A percentile compares a stretch with the other conserved stretches of the same genome.
Evolutionary conservation across 2,797 vertebrate genomes (phyloP).

Genomic region (Sitta carolinensis): DNA sequence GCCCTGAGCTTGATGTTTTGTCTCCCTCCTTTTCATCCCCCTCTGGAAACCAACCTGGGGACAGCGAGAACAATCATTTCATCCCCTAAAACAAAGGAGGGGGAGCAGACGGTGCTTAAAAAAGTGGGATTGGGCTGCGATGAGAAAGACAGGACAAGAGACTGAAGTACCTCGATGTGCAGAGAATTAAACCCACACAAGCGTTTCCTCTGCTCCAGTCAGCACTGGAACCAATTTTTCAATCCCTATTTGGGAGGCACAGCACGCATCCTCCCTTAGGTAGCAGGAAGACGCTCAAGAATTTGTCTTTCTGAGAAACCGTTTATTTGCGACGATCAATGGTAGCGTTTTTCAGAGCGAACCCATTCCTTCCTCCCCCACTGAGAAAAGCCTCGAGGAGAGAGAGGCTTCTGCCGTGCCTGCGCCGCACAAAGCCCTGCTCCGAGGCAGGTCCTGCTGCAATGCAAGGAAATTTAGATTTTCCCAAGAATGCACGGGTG

Average conservation of each 20-base stretch:
- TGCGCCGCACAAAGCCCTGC: not conserved
- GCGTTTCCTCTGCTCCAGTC: not conserved
- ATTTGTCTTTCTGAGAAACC: conserved; percentile 46
- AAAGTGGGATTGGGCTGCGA: not conserved
- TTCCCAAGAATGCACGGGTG: not conserved
- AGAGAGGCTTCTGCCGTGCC: not conserved
- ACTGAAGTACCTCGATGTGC: not conserved
- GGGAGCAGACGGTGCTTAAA: fast-evolving
- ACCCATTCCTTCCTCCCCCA: conserved; percentile 28
- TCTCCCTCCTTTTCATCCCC: not conserved
- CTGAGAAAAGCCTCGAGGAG: conserved; percentile 9
- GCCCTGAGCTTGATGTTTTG: not conserved
- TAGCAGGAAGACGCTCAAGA: conserved; percentile 39
- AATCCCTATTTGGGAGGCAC: not conserved
- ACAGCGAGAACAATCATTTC: fast-evolving
- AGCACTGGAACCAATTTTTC: not conserved
- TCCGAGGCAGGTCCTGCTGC: not conserved
- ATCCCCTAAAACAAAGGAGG: not conserved
- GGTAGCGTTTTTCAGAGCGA: not conserved
- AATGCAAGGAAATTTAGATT: not conserved
- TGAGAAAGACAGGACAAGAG: not conserved
- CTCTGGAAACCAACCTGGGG: not conserved
- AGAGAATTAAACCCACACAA: not conserved
- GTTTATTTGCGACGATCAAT: conserved; percentile 62
- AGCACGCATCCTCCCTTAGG: conserved; percentile 16